Conservation (phyloP, 2,797 vertebrate genomes). For the Oophaga sylvatica region DNA sequence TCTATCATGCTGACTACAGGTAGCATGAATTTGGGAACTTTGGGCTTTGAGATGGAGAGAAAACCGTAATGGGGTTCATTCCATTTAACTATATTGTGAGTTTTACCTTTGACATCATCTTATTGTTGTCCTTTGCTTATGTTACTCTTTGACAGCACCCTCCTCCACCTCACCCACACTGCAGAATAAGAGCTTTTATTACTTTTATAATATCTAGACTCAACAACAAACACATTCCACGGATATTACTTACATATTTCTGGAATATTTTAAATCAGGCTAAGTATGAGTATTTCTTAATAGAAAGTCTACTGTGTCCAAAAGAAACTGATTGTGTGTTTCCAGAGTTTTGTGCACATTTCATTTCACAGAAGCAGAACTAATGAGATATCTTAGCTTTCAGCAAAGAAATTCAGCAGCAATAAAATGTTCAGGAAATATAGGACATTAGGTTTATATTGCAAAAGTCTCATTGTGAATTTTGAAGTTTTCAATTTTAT, state of each 20-base stretch:
- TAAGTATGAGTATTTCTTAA: conserved; percentile 5
- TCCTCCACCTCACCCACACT: not conserved
- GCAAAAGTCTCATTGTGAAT: not conserved
- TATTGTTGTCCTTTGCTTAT: not conserved
- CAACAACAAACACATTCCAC: not conserved
- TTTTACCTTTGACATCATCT: too few relatives aligned
- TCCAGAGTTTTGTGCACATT: conserved; percentile 25
- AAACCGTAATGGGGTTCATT: too few relatives aligned
- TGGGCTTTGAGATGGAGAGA: too few relatives aligned
- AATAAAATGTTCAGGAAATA: conserved; percentile 5
- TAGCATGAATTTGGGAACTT: too few relatives aligned
- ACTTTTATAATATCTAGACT: not conserved
- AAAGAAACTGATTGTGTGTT: conserved; percentile 43
- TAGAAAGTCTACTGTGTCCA: conserved; percentile 2
- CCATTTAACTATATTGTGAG: too few relatives aligned
- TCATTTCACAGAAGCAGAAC: conserved; percentile 43
- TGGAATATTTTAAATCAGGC: not conserved
- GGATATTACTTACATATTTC: not conserved
- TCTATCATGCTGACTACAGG: too few relatives aligned
- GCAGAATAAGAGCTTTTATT: not conserved
- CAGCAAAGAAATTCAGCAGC: conserved; percentile 37
- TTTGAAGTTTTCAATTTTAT: not conserved
- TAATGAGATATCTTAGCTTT: conserved; percentile 41
- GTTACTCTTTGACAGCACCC: not conserved
- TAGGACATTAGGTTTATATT: not conserved